A percentile compares a stretch with the other conserved stretches of the same genome.
Evolutionary conservation across 1,140 invertebrate species (phyloP).

Genomic region (Popillia japonica): DNA sequence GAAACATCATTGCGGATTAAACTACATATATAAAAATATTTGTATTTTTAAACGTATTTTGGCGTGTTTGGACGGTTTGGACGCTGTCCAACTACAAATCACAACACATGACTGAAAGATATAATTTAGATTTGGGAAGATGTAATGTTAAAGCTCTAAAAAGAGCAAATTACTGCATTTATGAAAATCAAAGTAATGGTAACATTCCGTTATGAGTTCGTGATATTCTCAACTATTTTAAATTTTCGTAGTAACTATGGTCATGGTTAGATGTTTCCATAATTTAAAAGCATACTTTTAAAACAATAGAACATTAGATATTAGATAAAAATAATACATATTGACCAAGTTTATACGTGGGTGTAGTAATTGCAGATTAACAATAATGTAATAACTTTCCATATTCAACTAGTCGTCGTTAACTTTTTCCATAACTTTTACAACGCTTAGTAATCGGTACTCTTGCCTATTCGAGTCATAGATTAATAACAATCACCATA

Average conservation of each 20-base stretch:
- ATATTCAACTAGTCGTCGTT: neutral
- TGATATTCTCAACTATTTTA: no score
- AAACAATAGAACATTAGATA: neutral
- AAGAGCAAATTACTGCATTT: neutral
- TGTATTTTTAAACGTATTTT: neutral
- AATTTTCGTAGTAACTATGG: no score
- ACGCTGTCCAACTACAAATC: neutral
- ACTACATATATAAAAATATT: neutral
- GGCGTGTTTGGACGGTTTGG: neutral
- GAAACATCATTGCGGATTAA: neutral
- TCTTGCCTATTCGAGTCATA: neutral
- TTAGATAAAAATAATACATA: neutral
- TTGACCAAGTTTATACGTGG: neutral
- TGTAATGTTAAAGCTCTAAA: neutral
- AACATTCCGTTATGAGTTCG: no score
- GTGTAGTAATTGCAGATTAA: neutral
- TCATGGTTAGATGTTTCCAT: no score
- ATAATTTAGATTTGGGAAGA: neutral
- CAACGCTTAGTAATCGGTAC: neutral
- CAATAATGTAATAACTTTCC: neutral
- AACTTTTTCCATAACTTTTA: no score
- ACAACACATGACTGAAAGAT: neutral
- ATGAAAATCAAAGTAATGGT: neutral
- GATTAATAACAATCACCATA: neutral
- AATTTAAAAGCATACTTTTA: no score